Conservation (phyloP, 2,113 vertebrate genomes). For the Lophochroa leadbeateri region DNA sequence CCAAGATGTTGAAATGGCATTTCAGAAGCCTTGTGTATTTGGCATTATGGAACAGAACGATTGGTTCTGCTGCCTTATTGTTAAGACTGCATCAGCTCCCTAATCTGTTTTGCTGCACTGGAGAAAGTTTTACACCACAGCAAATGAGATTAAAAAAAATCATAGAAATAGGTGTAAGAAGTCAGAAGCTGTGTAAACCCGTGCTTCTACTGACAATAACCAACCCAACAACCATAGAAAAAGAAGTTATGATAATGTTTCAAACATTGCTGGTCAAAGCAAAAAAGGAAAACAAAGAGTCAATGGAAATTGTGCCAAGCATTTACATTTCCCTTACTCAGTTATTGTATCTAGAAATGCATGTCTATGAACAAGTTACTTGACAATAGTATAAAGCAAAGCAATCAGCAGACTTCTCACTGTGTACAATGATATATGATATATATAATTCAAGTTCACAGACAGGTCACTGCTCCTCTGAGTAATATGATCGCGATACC, state of each 20-base stretch:
- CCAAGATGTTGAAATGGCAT: not conserved
- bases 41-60: not conserved
- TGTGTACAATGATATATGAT: not conserved
- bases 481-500: not conserved
- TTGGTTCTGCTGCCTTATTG: not conserved
- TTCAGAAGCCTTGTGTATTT: not conserved
- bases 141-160: not conserved
- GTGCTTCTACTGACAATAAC: not conserved
- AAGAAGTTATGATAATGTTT: not conserved
- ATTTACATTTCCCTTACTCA: not conserved
- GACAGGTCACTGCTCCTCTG: not conserved
- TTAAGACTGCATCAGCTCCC: not conserved
- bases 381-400: not conserved
- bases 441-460: not conserved
- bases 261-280: not conserved
- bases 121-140: not conserved
- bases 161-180: not conserved
- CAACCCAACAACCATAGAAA: not conserved
- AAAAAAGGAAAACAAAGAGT: not conserved
- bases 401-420: not conserved
- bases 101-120: not conserved
- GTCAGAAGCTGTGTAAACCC: not conserved
- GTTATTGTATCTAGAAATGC: not conserved
- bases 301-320: fast-evolving
- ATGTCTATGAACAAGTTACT: not conserved